These are phyloP conservation scores for Callopanchax toddi DNA, from an alignment of 2,113 vertebrate genomes.

Conservation along the genomic window DNA sequence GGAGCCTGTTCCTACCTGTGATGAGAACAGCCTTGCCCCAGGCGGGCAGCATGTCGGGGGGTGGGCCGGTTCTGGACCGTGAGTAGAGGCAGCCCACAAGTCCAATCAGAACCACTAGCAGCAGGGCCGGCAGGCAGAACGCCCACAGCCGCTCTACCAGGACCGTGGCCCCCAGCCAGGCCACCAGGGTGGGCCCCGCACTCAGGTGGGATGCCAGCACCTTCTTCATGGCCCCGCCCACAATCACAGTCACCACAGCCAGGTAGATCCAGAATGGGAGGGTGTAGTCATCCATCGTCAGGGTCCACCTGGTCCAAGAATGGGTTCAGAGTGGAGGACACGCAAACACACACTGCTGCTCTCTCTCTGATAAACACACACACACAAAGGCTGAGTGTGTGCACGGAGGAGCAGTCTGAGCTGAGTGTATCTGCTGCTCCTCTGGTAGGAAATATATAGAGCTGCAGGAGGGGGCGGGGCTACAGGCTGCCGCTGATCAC, in stretches of 20 bases:
- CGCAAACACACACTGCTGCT: not conserved
- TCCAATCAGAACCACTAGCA: conserved; percentile 54
- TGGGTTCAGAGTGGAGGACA: too few species aligned
- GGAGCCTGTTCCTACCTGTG: conserved; percentile 74
- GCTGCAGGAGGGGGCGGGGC: conserved; percentile 71
- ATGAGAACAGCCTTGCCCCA: conserved; percentile 76
- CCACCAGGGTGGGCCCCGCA: conserved; percentile 64
- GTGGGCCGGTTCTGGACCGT: conserved; percentile 3
- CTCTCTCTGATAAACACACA: conserved; percentile 25
- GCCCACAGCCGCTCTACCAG: conserved; percentile 74
- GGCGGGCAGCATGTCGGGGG: conserved; percentile 35
- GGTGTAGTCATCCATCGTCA: conserved; percentile 73
- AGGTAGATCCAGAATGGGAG: conserved; percentile 80
- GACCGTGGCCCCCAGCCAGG: conserved; percentile 76
- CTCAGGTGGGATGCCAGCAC: conserved; percentile 70
- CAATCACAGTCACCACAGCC: conserved; percentile 64
- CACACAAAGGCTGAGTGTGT: conserved; percentile 13
- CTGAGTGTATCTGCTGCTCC: conserved; percentile 17
- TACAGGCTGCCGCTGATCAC: conserved; percentile 57
- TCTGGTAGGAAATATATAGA: conserved; percentile 72
- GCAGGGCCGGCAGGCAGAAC: conserved; percentile 62
- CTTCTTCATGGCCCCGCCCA: conserved; percentile 73
- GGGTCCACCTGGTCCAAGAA: not conserved
- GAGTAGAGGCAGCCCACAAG: conserved; percentile 61
- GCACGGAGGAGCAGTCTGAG: conserved; percentile 12